phyloP scores from a whole-genome alignment of 2,888 invertebrate species.

The Galeruca laticollis region DNA sequence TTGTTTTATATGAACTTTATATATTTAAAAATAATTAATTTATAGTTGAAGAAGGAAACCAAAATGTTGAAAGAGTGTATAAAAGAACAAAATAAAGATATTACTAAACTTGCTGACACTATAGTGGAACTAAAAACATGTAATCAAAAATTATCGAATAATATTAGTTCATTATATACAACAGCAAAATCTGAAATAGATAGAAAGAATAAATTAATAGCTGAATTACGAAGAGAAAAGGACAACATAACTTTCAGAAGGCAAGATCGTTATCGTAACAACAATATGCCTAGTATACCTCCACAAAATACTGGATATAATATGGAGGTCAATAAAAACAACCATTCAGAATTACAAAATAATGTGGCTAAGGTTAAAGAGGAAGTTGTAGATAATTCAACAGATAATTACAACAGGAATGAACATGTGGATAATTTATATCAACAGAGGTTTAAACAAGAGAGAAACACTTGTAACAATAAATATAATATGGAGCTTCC shows the following conservation, averaged over 20 bases:
- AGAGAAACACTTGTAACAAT: neutral
- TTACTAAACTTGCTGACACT: constrained; percentile 49
- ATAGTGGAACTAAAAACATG: constrained; percentile 55
- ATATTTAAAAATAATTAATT: constrained; percentile 40
- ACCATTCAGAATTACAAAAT: neutral
- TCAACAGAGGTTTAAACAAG: neutral
- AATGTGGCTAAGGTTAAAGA: neutral
- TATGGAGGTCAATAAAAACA: constrained; percentile 4
- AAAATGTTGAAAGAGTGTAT: constrained; percentile 29
- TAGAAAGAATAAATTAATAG: constrained; percentile 67
- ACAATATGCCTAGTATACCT: neutral
- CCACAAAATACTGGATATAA: neutral
- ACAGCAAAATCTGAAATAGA: constrained; percentile 68
- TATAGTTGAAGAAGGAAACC: constrained; percentile 59
- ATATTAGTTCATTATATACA: constrained; percentile 67
- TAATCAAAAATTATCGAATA: constrained; percentile 62
- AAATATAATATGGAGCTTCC: neutral
- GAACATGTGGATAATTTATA: neutral
- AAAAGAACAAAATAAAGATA: constrained; percentile 24
- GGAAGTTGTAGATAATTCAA: neutral
- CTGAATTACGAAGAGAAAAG: constrained; percentile 63
- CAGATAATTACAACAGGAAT: neutral
- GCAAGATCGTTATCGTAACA: constrained; percentile 4
- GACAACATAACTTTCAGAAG: constrained; percentile 61
- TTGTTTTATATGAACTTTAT: constrained; percentile 21